Evolutionary conservation across 2,113 vertebrate species (phyloP).

Genomic region (Ariopsis seemanni): DNA sequence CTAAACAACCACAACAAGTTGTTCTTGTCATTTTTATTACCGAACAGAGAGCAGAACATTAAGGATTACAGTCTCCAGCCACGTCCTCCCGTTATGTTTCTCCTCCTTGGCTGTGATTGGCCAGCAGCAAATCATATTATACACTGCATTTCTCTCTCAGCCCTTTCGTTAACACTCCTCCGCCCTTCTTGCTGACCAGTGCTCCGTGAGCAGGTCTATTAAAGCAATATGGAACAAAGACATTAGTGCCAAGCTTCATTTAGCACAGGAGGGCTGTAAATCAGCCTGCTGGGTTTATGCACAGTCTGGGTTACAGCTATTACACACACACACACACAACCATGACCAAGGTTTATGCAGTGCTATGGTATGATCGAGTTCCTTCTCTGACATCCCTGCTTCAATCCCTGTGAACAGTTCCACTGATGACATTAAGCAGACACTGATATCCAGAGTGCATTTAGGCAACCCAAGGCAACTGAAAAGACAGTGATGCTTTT

Average conservation of each 20-base stretch:
- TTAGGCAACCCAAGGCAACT: not conserved
- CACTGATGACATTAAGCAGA: not conserved
- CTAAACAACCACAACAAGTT: not conserved
- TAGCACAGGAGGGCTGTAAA: constrained; percentile 58
- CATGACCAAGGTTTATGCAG: constrained; percentile 23
- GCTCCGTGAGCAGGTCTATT: constrained; percentile 62
- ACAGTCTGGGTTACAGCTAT: constrained; percentile 54
- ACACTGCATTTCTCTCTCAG: not conserved
- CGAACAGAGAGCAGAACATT: not conserved
- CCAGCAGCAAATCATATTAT: not conserved
- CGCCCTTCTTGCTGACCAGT: constrained; percentile 24
- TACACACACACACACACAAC: constrained; percentile 40
- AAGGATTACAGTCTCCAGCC: not conserved
- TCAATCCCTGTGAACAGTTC: not conserved
- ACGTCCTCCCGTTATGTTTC: not conserved
- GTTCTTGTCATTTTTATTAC: not conserved
- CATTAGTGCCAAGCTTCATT: constrained; percentile 67
- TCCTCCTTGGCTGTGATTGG: not conserved
- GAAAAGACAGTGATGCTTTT: not conserved
- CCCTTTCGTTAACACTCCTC: not conserved
- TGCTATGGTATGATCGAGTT: constrained; percentile 34
- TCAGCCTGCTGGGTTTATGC: constrained; percentile 61
- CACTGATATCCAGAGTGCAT: not conserved
- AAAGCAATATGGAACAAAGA: constrained; percentile 59
- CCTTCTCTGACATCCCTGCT: not conserved